Percentiles rank a stretch among this genome's conserved stretches.
These are phyloP conservation scores for Clanis bilineata DNA, from an alignment of 2,888 invertebrate genomes.

Conservation along the genomic window DNA sequence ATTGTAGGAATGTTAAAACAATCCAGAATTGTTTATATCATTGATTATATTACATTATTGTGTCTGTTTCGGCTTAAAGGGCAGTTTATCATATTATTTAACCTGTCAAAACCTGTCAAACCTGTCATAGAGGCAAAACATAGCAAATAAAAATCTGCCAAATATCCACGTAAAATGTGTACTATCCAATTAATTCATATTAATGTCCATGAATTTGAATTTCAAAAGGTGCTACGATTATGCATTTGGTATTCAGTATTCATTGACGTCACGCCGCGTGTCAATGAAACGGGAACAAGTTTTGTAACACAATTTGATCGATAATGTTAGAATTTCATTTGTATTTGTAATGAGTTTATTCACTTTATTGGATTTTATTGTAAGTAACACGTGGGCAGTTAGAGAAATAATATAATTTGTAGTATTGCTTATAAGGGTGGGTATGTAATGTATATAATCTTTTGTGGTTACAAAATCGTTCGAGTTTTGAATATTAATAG, in stretches of 20 bases:
- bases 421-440: too few species aligned
- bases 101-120: too few species aligned
- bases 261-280: background rate
- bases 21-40: too few species aligned
- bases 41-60: too few species aligned
- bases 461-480: too few species aligned
- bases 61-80: too few species aligned
- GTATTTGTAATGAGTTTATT: background rate
- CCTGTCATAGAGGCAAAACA: too few species aligned
- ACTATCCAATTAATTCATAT: background rate
- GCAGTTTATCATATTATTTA: too few species aligned
- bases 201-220: background rate
- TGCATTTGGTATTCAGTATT: background rate
- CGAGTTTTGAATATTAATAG: too few species aligned
- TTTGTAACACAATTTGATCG: background rate
- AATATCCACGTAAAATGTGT: background rate
- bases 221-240: background rate
- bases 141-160: background rate
- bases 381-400: background rate
- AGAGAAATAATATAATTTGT: too few species aligned
- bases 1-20: background rate
- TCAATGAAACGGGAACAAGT: background rate
- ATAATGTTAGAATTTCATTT: background rate
- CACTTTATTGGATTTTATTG: background rate
- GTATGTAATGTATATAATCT: too few species aligned